Conservation (phyloP, 2,888 invertebrate species). For the Perizoma flavofasciatum region DNA sequence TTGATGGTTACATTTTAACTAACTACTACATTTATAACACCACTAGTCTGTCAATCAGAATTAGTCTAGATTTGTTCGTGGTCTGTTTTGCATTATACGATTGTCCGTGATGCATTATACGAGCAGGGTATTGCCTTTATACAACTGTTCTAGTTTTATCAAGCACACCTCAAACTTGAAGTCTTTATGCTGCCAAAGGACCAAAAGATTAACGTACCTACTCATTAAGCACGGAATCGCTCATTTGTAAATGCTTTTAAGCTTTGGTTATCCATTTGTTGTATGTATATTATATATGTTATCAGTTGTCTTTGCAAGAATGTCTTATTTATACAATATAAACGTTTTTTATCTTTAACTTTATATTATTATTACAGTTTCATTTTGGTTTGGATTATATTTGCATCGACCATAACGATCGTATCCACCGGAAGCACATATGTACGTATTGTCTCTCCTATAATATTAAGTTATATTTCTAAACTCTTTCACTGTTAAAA, state of each 20-base stretch:
- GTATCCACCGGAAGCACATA: constrained; percentile 8
- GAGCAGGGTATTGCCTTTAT: neutral
- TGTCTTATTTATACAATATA: no score
- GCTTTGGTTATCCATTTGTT: neutral
- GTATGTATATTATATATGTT: no score
- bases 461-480: constrained; percentile 3
- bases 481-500: constrained; percentile 10
- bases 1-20: constrained; percentile 24
- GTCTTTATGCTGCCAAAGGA: no score
- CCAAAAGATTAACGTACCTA: no score
- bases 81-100: constrained; percentile 6
- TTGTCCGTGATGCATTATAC: no score
- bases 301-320: no score
- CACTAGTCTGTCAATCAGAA: constrained; percentile 26
- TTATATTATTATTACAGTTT: neutral
- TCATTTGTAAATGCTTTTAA: neutral
- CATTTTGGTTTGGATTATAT: neutral
- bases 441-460: constrained; percentile 6
- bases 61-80: constrained; percentile 8
- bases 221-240: no score
- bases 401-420: neutral
- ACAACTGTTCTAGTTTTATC: neutral
- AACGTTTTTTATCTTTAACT: no score
- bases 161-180: neutral
- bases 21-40: constrained; percentile 28